These are phyloP conservation scores for Andrena praecox DNA, from an alignment of 2,888 invertebrate genomes.

Conservation along the genomic window DNA sequence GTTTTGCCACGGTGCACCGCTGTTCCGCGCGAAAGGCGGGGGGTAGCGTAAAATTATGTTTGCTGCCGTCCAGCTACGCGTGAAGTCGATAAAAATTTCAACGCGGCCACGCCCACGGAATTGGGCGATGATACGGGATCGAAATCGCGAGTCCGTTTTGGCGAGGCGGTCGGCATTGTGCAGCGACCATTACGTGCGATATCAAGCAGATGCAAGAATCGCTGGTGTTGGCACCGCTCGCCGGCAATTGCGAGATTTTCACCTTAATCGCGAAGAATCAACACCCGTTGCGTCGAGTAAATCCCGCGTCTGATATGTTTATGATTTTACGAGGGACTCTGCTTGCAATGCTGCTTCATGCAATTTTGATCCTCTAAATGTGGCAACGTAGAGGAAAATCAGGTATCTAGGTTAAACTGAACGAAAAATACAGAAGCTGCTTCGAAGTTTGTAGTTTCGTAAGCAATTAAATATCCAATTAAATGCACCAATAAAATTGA, in stretches of 20 bases:
- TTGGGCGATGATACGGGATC: conserved; percentile 2
- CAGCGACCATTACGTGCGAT: conserved; percentile 7
- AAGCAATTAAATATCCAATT: background rate
- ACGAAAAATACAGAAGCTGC: background rate
- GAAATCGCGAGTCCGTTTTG: conserved; percentile 21
- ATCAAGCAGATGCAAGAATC: conserved; percentile 20
- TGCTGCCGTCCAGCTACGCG: conserved; percentile 6
- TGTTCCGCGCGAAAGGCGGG: background rate
- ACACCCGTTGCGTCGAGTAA: background rate
- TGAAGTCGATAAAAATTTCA: conserved; percentile 45
- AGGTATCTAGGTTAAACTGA: background rate
- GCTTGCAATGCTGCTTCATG: background rate
- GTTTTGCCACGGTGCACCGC: conserved; percentile 8
- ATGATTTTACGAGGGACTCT: background rate
- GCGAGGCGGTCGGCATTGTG: conserved; percentile 9
- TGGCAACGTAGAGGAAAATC: background rate
- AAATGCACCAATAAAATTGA: no score
- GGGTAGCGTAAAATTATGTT: conserved; percentile 42
- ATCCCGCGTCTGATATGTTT: conserved; percentile 14
- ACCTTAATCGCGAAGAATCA: conserved; percentile 1
- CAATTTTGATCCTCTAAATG: background rate
- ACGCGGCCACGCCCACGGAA: background rate
- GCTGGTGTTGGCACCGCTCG: conserved; percentile 8
- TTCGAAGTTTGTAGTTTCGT: background rate
- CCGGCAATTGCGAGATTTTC: conserved; percentile 13